Percentiles rank a stretch among this genome's conserved stretches.
These are phyloP conservation scores for Tragelaphus strepsiceros DNA, from an alignment of 2,113 vertebrate species.

Conservation along the genomic window DNA sequence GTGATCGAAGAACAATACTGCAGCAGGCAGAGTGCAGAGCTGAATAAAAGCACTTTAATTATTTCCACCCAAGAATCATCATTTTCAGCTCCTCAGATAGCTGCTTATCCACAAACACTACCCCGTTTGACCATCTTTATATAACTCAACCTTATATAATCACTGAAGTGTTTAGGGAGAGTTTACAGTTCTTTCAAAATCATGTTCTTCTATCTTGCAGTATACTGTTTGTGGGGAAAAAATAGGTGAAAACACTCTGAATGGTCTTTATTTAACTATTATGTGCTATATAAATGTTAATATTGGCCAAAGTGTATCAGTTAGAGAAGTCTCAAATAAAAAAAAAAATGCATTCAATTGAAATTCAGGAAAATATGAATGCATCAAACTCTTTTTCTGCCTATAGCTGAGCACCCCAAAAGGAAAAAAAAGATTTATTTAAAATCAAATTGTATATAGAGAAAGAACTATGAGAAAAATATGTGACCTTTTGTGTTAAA, in stretches of 20 bases:
- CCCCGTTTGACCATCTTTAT: not conserved
- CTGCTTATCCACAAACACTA: not conserved
- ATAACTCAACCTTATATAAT: not conserved
- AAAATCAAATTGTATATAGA: not conserved
- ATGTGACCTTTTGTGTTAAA: not conserved
- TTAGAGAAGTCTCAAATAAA: not conserved
- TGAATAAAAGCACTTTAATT: not conserved
- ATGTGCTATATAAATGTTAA: not conserved
- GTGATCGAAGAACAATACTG: not conserved
- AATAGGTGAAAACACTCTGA: not conserved
- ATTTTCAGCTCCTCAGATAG: not conserved
- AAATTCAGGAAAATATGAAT: constrained; percentile 15
- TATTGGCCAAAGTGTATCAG: not conserved
- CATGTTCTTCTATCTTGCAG: not conserved
- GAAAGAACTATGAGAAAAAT: not conserved
- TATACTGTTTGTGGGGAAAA: not conserved
- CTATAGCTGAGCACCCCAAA: not conserved
- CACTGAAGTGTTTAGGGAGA: not conserved
- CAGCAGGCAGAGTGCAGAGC: not conserved
- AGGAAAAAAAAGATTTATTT: not conserved
- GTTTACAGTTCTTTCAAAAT: not conserved
- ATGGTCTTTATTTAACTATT: not conserved
- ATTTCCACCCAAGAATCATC: not conserved
- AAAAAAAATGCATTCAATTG: not conserved
- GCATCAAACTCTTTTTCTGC: not conserved